phyloP scores from a whole-genome alignment of 1,140 invertebrate species.

The Polyergus mexicanus region DNA sequence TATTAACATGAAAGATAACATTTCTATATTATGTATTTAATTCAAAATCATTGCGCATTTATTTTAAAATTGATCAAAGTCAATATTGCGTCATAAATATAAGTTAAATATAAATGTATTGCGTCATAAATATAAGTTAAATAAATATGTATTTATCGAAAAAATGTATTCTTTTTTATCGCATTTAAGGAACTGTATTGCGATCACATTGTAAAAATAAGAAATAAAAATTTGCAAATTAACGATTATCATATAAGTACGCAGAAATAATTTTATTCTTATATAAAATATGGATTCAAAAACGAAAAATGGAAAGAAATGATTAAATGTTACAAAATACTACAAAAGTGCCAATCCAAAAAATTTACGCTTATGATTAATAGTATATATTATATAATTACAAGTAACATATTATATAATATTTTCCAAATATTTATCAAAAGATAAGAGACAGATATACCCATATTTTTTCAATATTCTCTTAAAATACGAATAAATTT shows the following conservation, averaged over 20 bases:
- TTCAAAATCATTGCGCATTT: background rate
- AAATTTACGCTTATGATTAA: background rate
- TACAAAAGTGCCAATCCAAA: background rate
- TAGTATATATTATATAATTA: background rate
- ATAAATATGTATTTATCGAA: too few species aligned
- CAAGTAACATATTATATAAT: background rate
- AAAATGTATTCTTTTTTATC: too few species aligned
- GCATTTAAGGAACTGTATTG: slow-evolving; percentile 66
- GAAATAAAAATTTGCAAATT: too few species aligned
- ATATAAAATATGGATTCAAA: background rate
- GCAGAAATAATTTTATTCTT: background rate
- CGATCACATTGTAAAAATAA: slow-evolving; percentile 36
- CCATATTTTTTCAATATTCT: background rate
- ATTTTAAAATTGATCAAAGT: slow-evolving; percentile 3
- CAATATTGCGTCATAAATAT: background rate
- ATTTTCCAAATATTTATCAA: background rate
- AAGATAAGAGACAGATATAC: background rate
- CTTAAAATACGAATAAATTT: background rate
- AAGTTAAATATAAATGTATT: slow-evolving; percentile 2
- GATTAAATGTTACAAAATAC: background rate
- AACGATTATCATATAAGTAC: background rate
- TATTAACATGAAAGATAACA: background rate
- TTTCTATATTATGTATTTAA: background rate
- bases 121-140: background rate
- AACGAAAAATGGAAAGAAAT: background rate